phyloP scores from a whole-genome alignment of 2,888 invertebrate species.

The Ceraclea dissimilis region DNA sequence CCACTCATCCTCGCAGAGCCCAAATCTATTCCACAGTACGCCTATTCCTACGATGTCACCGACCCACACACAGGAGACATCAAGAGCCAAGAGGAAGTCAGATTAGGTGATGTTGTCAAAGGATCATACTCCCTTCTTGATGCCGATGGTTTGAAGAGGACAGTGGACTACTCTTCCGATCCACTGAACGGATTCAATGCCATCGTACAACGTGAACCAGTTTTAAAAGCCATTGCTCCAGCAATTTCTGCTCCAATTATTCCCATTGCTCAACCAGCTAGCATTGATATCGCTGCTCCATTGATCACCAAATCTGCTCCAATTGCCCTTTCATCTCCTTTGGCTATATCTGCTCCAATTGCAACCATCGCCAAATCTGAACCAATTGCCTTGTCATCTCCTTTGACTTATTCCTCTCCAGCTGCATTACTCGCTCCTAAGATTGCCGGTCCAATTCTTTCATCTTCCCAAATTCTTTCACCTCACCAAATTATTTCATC shows the following conservation, averaged over 20 bases:
- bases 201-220: constrained; percentile 37
- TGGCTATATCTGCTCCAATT: constrained; percentile 23
- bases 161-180: constrained; percentile 11
- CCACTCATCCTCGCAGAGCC: constrained; percentile 30
- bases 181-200: constrained; percentile 47
- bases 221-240: background rate
- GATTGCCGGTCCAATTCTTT: constrained; percentile 5
- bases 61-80: constrained; percentile 27
- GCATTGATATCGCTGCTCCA: constrained; percentile 27
- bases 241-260: background rate
- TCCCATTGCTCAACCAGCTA: constrained; percentile 29
- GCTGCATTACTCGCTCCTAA: constrained; percentile 4
- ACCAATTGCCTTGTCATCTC: constrained; percentile 25
- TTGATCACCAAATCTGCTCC: constrained; percentile 5
- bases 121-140: constrained; percentile 28
- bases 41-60: constrained; percentile 34
- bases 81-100: constrained; percentile 14
- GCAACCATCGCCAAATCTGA: constrained; percentile 15
- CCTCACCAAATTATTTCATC: background rate
- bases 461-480: no score
- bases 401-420: constrained; percentile 17
- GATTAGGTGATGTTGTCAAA: constrained; percentile 10
- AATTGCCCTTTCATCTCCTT: background rate
- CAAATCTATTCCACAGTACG: constrained; percentile 36
- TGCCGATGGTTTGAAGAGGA: constrained; percentile 29